A percentile compares a stretch with the other conserved stretches of the same genome.
These are phyloP conservation scores for Antheraea assamensis DNA, from an alignment of 2,888 invertebrate species.

Conservation along the genomic window DNA sequence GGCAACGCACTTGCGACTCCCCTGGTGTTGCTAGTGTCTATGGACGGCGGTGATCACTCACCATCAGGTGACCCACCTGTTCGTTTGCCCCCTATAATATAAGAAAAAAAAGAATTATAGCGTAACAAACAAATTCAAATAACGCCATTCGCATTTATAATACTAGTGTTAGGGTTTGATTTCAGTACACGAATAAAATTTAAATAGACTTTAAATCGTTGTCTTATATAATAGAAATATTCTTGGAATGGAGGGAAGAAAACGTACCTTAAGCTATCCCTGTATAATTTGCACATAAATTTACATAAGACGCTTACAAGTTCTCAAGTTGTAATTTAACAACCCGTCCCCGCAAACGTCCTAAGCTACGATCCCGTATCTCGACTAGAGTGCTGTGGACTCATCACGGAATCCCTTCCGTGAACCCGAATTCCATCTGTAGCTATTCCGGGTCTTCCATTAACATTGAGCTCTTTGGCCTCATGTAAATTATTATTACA, in stretches of 20 bases:
- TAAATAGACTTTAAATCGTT: not conserved
- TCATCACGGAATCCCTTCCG: conserved; percentile 40
- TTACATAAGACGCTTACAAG: conserved; percentile 6
- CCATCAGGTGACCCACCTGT: too few species aligned
- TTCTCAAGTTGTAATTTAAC: conserved; percentile 27
- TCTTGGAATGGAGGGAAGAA: not conserved
- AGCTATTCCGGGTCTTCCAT: conserved; percentile 27
- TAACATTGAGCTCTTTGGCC: conserved; percentile 4
- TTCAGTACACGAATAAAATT: not conserved
- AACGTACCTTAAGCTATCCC: not conserved
- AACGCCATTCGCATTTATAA: too few species aligned
- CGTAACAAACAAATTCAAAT: too few species aligned
- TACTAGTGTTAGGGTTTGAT: not conserved
- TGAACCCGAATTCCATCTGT: conserved; percentile 30
- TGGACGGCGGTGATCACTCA: too few species aligned
- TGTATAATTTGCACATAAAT: conserved; percentile 5
- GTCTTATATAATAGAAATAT: not conserved
- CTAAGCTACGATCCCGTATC: conserved; percentile 37
- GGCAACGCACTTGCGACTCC: too few species aligned
- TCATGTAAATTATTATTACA: conserved; percentile 10
- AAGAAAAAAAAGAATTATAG: too few species aligned
- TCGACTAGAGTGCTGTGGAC: conserved; percentile 40
- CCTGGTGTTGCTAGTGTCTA: too few species aligned
- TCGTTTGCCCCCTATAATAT: too few species aligned
- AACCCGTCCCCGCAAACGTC: conserved; percentile 29